Conservation (phyloP, 2,888 invertebrate genomes). For the Sphaerophoria taeniata region DNA sequence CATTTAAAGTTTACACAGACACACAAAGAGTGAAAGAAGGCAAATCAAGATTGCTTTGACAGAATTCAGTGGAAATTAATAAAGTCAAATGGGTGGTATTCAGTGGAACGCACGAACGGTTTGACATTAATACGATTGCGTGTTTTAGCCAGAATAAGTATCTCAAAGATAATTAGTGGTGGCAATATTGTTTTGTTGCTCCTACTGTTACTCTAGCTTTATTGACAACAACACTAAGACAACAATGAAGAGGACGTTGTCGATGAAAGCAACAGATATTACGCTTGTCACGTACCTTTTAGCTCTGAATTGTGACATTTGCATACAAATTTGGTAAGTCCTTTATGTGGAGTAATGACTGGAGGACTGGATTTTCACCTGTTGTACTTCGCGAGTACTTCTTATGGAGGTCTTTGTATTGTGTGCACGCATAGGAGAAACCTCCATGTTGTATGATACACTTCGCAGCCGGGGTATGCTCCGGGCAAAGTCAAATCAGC, state of each 20-base stretch:
- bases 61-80: conserved; percentile 54
- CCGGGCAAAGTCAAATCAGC: neutral
- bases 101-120: conserved; percentile 51
- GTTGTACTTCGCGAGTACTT: conserved; percentile 25
- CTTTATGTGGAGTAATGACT: conserved; percentile 9
- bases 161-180: conserved; percentile 34
- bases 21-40: conserved; percentile 1
- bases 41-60: conserved; percentile 38
- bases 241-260: neutral
- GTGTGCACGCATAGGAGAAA: neutral
- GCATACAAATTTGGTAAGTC: conserved; percentile 44
- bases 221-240: neutral
- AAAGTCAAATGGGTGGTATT: conserved; percentile 44
- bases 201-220: neutral
- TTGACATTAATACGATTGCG: conserved; percentile 61
- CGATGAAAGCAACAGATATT: neutral
- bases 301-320: conserved; percentile 49
- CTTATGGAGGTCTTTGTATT: neutral
- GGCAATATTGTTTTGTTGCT: conserved; percentile 22
- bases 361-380: conserved; percentile 25
- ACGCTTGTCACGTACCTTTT: conserved; percentile 50
- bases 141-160: conserved; percentile 44
- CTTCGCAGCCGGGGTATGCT: neutral
- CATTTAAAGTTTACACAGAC: too few species aligned
- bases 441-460: neutral